Percentiles rank a stretch among this genome's conserved stretches.
These are phyloP conservation scores for Drosophila pandora DNA, from an alignment of 1,140 invertebrate genomes.

Conservation along the genomic window DNA sequence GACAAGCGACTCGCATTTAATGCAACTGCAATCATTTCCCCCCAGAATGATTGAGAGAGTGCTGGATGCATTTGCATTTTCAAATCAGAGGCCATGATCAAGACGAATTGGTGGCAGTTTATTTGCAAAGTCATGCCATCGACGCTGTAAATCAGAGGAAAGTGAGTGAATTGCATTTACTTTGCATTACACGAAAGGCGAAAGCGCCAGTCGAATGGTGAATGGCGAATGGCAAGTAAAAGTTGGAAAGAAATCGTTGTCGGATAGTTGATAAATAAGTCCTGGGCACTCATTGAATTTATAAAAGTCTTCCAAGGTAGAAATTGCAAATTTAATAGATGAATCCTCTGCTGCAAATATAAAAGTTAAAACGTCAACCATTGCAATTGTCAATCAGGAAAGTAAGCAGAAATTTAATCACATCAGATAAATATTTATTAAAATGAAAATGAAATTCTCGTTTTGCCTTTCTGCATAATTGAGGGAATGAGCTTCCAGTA, in stretches of 20 bases:
- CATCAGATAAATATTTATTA: background rate
- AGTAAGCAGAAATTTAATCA: constrained; percentile 21
- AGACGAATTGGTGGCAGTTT: constrained; percentile 51
- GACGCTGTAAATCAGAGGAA: constrained; percentile 44
- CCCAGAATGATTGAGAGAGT: constrained; percentile 32
- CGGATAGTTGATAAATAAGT: constrained; percentile 13
- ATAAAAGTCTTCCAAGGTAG: background rate
- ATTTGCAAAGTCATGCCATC: constrained; percentile 50
- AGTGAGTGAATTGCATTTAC: constrained; percentile 28
- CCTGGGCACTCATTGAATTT: background rate
- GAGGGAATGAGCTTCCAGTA: constrained; percentile 13
- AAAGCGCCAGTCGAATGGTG: too few species aligned
- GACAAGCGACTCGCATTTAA: constrained; percentile 63
- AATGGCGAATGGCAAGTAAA: background rate
- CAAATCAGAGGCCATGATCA: constrained; percentile 50
- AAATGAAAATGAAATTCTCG: constrained; percentile 14
- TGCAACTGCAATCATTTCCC: constrained; percentile 37
- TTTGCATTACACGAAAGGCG: constrained; percentile 16
- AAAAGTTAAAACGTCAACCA: background rate
- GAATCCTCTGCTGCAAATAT: background rate
- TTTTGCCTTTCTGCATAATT: constrained; percentile 20
- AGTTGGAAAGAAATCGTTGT: constrained; percentile 21
- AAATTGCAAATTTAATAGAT: background rate
- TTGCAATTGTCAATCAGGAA: constrained; percentile 8
- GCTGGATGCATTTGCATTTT: constrained; percentile 56